A percentile compares a stretch with the other conserved stretches of the same genome.
Evolutionary conservation across 2,113 vertebrate genomes (phyloP).

Genomic region (Tragelaphus scriptus): DNA sequence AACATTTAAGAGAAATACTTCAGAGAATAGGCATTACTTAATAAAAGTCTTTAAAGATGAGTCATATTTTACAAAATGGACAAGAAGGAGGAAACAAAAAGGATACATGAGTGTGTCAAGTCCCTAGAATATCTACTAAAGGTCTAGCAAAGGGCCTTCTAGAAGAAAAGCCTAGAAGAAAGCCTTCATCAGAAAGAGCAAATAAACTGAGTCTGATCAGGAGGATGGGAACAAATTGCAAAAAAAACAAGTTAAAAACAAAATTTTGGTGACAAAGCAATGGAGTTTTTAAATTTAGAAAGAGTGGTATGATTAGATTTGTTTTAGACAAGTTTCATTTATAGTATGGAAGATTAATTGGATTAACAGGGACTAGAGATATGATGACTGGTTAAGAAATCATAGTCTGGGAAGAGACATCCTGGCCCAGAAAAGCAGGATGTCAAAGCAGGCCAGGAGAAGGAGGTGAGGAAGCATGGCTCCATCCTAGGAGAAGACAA

Average conservation of each 20-base stretch:
- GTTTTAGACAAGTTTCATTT: neutral
- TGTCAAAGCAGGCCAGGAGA: neutral
- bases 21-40: neutral
- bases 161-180: neutral
- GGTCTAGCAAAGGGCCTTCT: neutral
- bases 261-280: neutral
- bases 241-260: neutral
- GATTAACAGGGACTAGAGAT: neutral
- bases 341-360: neutral
- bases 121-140: neutral
- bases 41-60: neutral
- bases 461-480: neutral
- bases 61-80: neutral
- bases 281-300: neutral
- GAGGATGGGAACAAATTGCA: neutral
- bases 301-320: neutral
- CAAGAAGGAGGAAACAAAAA: neutral
- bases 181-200: neutral
- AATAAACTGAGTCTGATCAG: neutral
- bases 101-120: accelerated
- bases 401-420: neutral
- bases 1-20: neutral
- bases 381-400: neutral
- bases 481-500: neutral
- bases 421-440: neutral